Percentiles rank a stretch among this genome's conserved stretches.
phyloP scores from a whole-genome alignment of 2,888 invertebrate species.

The Hydrotaea diabolus region DNA sequence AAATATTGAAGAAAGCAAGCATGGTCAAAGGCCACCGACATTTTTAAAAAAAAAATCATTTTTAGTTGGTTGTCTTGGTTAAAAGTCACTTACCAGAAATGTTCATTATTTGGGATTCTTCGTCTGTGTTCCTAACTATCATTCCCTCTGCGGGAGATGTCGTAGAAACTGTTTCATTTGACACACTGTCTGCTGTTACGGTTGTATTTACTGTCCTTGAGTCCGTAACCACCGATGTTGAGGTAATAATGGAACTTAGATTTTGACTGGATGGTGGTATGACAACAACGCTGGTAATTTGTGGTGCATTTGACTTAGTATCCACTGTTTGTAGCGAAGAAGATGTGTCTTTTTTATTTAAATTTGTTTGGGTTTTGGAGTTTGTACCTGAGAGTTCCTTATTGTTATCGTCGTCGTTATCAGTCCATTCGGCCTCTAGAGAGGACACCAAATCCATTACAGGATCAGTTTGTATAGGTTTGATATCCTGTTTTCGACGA shows the following conservation, averaged over 20 bases:
- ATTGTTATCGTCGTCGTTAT: conserved; percentile 73
- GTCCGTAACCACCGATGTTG: neutral
- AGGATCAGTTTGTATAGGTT: conserved; percentile 64
- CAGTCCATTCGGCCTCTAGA: conserved; percentile 80
- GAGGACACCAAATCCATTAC: conserved; percentile 74
- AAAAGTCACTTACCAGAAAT: conserved; percentile 40
- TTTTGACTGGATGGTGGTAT: conserved; percentile 36
- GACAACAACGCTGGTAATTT: conserved; percentile 63
- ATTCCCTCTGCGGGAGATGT: conserved; percentile 65
- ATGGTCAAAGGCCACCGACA: too few species aligned
- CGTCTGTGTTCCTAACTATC: conserved; percentile 36
- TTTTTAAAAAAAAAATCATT: too few species aligned
- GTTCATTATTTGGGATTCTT: conserved; percentile 29
- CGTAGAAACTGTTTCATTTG: conserved; percentile 43
- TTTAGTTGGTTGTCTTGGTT: too few species aligned
- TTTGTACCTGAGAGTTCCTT: conserved; percentile 21
- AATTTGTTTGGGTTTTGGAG: neutral
- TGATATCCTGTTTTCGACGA: conserved; percentile 74
- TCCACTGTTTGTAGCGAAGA: conserved; percentile 37
- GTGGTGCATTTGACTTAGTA: conserved; percentile 44
- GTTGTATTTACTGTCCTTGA: neutral
- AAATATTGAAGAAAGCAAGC: too few species aligned
- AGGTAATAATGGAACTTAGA: neutral
- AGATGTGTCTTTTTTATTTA: neutral
- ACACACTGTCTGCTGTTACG: neutral